Base-by-base conservation (phyloP, 1,140 invertebrate species). In the Pseudobourletiella spinata region DNA sequence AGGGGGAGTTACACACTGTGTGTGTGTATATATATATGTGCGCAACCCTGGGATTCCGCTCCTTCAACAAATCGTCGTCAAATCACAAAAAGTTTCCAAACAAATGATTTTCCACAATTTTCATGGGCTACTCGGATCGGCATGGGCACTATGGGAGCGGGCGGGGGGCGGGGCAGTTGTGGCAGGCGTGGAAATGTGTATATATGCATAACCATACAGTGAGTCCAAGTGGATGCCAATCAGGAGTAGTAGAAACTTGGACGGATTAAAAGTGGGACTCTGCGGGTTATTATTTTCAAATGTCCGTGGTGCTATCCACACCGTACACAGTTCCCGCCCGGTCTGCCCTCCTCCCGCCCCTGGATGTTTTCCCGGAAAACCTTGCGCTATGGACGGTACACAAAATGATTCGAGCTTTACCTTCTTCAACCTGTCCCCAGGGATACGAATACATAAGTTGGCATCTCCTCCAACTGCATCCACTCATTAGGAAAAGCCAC, bases 391-490 rank as follows among this genome's bases (percentile, higher is more conserved):
- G n/a, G n/a, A 14, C 3, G 8, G 28, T 35, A 55, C 32, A 55
- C 52, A 55, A 35, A 55, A 55, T 55, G 20, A 35, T 55, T 18
- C 52, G 39, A 32, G 48, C 28, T 55, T 55, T 55, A 16, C 26
- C 52, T 6, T 16, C 24, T n/a, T n/a, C n/a, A n/a, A n/a, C n/a
- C n/a, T n/a, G 15, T 54, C 50, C 25, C 28, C 26, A 32, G 52
- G 52, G 52, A 55, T 39, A 6, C n/a, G 25, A 51, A 51, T 46
- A n/a, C n/a, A 46, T 51, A 51, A 51, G 48, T 51, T 39, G 29
- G 6, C 29, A 32, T 55, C 52, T 55, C 39, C 39, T 39, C 52
- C 18, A 4, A 39, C 52, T 39, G 22, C 32, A 32, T n/a, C 6
- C 22, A 18, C 52, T 55, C 52, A 55, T 55, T 55, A 55, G 28